Conservation (phyloP, 2,888 invertebrate genomes). For the Tubulanus polymorphus region DNA sequence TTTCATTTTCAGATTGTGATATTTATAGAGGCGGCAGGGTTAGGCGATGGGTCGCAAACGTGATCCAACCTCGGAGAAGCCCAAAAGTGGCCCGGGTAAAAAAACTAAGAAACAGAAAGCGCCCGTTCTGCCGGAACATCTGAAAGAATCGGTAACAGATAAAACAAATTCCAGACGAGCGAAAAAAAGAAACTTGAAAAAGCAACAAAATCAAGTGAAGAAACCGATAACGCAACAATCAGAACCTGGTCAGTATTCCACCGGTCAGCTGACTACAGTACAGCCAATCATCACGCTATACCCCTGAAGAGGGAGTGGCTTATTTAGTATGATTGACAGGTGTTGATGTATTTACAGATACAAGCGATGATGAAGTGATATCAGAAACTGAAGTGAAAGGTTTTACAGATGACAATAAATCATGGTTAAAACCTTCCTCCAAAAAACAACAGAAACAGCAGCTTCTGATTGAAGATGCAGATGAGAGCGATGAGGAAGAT, state of each 20-base stretch:
- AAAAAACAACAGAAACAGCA: constrained; percentile 13
- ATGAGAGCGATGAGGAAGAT: constrained; percentile 24
- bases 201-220: too few species aligned
- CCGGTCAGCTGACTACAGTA: too few species aligned
- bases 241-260: too few species aligned
- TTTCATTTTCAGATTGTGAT: too few species aligned
- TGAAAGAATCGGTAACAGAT: not conserved
- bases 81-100: constrained; percentile 77
- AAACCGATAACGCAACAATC: too few species aligned
- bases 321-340: constrained; percentile 9
- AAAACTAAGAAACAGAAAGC: constrained; percentile 83
- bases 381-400: constrained; percentile 54
- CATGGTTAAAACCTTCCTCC: constrained; percentile 69
- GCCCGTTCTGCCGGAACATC: constrained; percentile 64
- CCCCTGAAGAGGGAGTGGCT: constrained; percentile 9
- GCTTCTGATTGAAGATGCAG: constrained; percentile 45
- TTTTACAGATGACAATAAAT: constrained; percentile 69
- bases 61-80: constrained; percentile 27
- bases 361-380: constrained; percentile 21
- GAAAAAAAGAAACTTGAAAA: too few species aligned
- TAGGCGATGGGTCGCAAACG: constrained; percentile 40
- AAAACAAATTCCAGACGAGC: not conserved
- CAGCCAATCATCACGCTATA: too few species aligned
- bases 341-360: constrained; percentile 4
- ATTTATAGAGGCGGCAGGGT: too few species aligned